A percentile compares a stretch with the other conserved stretches of the same genome.
phyloP scores from a whole-genome alignment of 2,113 vertebrate genomes.

The Phainopepla nitens region DNA sequence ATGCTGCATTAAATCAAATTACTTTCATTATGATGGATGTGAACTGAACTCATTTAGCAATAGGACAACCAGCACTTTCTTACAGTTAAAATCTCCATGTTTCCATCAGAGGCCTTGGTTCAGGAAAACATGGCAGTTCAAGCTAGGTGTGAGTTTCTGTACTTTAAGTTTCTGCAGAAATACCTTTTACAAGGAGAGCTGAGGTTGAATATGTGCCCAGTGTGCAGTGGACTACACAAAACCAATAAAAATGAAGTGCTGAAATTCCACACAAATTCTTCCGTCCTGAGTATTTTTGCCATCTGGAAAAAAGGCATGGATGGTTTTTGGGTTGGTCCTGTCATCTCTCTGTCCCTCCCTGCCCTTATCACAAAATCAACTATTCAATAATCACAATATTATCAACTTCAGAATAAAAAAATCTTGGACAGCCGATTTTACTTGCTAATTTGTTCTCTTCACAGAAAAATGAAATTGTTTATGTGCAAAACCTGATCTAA shows the following conservation, averaged over 20 bases:
- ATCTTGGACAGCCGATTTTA: not conserved
- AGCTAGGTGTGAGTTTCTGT: not conserved
- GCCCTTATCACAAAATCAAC: not conserved
- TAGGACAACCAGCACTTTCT: not conserved
- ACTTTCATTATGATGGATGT: constrained; percentile 37
- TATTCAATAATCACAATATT: not conserved
- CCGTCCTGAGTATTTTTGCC: not conserved
- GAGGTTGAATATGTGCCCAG: not conserved
- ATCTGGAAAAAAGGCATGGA: not conserved
- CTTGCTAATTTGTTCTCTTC: not conserved
- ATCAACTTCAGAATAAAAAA: not conserved
- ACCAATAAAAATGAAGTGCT: not conserved
- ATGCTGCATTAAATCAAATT: constrained; percentile 36
- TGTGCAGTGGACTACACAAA: not conserved
- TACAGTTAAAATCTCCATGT: not conserved
- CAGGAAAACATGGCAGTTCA: not conserved
- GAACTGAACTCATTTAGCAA: constrained; percentile 1
- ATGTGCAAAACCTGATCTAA: not conserved
- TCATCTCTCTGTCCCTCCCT: fast-evolving
- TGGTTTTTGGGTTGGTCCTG: not conserved
- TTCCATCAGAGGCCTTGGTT: not conserved
- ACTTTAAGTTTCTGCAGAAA: not conserved
- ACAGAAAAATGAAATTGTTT: not conserved
- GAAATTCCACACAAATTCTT: not conserved
- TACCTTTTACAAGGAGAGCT: not conserved